Percentiles rank a stretch among this genome's conserved stretches.
phyloP scores from a whole-genome alignment of 2,888 invertebrate genomes.

The Drosophila fulvimacula region DNA sequence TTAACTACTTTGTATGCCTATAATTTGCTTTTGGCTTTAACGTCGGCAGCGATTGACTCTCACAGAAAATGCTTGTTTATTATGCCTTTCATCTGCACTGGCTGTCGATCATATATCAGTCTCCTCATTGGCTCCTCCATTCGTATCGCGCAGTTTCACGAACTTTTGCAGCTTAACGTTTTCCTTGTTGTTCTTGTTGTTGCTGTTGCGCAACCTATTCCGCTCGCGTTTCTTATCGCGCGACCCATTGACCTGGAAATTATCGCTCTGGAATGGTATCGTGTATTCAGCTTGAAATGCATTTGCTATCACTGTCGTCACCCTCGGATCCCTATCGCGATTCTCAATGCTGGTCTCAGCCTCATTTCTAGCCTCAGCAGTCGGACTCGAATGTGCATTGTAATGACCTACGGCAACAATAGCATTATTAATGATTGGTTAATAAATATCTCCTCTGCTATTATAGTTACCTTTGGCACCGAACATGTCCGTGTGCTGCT shows the following conservation, averaged over 20 bases:
- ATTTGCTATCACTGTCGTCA: conserved; percentile 19
- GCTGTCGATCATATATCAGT: conserved; percentile 80
- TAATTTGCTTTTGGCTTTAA: conserved; percentile 67
- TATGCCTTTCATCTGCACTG: conserved; percentile 26
- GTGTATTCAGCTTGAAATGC: conserved; percentile 69
- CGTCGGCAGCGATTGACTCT: conserved; percentile 48
- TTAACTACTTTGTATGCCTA: conserved; percentile 59
- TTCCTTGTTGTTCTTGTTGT: conserved; percentile 58
- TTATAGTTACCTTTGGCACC: conserved; percentile 65
- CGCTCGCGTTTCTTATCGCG: conserved; percentile 62
- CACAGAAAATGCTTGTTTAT: conserved; percentile 48
- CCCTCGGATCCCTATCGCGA: conserved; percentile 30
- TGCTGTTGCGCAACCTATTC: conserved; percentile 40
- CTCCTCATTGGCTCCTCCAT: conserved; percentile 80
- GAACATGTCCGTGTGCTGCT: conserved; percentile 75
- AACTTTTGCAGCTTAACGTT: conserved; percentile 76
- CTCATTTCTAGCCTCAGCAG: conserved; percentile 6
- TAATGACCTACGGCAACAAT: conserved; percentile 52
- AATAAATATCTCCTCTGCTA: too few species aligned
- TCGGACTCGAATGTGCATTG: conserved; percentile 34
- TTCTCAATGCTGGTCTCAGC: conserved; percentile 20
- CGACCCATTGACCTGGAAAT: conserved; percentile 62
- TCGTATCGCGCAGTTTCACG: conserved; percentile 67
- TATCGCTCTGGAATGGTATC: conserved; percentile 79
- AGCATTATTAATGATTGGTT: not conserved